Evolutionary conservation across 2,113 vertebrate species (phyloP).

Genomic region (Calidris pygmaea): DNA sequence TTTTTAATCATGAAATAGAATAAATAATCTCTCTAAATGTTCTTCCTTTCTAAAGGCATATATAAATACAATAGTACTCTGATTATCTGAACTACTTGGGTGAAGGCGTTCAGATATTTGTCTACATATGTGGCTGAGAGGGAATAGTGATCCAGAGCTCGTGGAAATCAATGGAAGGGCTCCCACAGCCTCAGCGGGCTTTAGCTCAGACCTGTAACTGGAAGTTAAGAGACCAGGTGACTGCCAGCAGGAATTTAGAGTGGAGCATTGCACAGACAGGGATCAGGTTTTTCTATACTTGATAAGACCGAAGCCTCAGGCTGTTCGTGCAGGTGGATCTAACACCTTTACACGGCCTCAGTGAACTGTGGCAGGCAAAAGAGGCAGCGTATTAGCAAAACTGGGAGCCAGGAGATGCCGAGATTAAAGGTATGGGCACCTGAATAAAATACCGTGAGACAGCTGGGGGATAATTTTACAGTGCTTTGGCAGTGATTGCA

Average conservation of each 20-base stretch:
- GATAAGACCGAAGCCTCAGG: conserved; percentile 30
- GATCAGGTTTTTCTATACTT: conserved; percentile 49
- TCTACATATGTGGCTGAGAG: neutral
- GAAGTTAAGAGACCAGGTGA: conserved; percentile 53
- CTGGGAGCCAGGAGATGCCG: neutral
- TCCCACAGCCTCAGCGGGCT: conserved; percentile 24
- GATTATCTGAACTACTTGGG: conserved; percentile 9
- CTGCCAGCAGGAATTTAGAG: conserved; percentile 49
- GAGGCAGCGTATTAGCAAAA: neutral
- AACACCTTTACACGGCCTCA: conserved; percentile 11
- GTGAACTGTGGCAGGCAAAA: neutral
- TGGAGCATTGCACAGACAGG: conserved; percentile 22
- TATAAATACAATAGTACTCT: neutral
- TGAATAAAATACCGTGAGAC: neutral
- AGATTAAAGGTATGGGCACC: conserved; percentile 13
- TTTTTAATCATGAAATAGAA: neutral
- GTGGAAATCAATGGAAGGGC: conserved; percentile 42
- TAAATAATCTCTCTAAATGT: conserved; percentile 50
- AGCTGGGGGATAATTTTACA: neutral
- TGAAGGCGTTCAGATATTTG: neutral
- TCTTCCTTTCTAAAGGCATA: neutral
- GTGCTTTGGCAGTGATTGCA: neutral
- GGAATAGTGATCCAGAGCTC: neutral
- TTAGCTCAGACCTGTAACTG: conserved; percentile 34
- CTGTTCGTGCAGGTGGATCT: conserved; percentile 56